Conservation (phyloP, 2,113 vertebrate genomes). For the Urocolius indicus region DNA sequence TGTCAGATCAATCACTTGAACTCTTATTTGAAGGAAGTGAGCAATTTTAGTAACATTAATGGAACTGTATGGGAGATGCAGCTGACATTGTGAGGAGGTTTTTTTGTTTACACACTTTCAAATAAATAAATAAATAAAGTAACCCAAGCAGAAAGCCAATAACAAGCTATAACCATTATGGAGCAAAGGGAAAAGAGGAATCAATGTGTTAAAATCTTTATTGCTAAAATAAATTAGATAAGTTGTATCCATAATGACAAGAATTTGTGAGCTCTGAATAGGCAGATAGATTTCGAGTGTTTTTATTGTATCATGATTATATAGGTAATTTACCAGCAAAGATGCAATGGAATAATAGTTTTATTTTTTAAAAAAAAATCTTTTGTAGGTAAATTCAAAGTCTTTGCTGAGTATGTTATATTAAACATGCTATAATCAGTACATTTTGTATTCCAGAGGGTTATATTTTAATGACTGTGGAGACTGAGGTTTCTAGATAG, state of each 20-base stretch:
- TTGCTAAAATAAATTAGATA: background rate
- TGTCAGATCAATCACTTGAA: conserved; percentile 41
- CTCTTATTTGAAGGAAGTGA: conserved; percentile 23
- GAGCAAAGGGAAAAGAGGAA: background rate
- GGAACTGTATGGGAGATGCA: background rate
- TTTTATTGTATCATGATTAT: background rate
- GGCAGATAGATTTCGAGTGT: background rate
- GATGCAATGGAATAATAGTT: background rate
- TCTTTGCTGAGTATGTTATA: background rate
- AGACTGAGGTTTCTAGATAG: background rate
- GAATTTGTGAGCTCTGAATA: background rate
- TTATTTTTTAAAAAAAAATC: background rate
- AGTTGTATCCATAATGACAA: background rate
- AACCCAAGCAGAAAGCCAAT: background rate
- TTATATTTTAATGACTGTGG: background rate
- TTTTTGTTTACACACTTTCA: background rate
- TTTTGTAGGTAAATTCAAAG: background rate
- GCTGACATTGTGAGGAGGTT: background rate
- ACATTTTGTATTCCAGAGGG: background rate
- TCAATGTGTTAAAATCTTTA: background rate
- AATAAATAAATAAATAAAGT: background rate
- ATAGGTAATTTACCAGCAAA: background rate
- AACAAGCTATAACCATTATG: background rate
- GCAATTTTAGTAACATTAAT: conserved; percentile 24
- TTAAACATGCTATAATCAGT: background rate